A percentile compares a stretch with the other conserved stretches of the same genome.
phyloP scores from a whole-genome alignment of 2,888 invertebrate species.

The Mongoloraphidia duomilia region DNA sequence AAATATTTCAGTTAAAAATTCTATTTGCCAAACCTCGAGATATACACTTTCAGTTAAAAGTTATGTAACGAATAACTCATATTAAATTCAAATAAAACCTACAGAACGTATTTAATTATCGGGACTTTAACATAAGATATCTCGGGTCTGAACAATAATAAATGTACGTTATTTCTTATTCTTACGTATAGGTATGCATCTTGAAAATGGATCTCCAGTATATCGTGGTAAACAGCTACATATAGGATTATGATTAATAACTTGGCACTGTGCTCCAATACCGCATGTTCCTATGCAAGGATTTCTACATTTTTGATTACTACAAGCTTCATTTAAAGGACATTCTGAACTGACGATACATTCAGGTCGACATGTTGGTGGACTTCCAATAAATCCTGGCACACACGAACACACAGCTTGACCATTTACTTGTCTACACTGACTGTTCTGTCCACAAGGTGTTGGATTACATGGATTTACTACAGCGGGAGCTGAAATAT shows the following conservation, averaged over 20 bases:
- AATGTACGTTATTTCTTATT: conserved; percentile 12
- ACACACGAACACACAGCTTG: conserved; percentile 50
- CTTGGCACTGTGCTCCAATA: conserved; percentile 47
- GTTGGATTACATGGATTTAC: conserved; percentile 43
- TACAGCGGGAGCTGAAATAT: conserved; percentile 24
- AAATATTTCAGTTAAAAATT: too few relatives aligned
- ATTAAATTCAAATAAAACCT: too few relatives aligned
- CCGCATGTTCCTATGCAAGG: conserved; percentile 59
- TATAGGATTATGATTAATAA: conserved; percentile 54
- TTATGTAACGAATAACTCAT: too few relatives aligned
- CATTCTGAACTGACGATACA: conserved; percentile 58
- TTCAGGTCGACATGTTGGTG: conserved; percentile 50
- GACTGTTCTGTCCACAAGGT: conserved; percentile 48
- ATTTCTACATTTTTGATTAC: conserved; percentile 51
- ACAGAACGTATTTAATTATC: too few relatives aligned
- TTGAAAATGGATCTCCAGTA: conserved; percentile 58
- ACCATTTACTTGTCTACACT: conserved; percentile 33
- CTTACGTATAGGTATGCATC: conserved; percentile 42
- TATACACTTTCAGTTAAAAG: too few relatives aligned
- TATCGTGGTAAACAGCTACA: conserved; percentile 51
- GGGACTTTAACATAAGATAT: conserved; percentile 14
- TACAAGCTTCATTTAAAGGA: conserved; percentile 45
- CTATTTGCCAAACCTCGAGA: too few relatives aligned
- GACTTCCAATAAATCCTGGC: conserved; percentile 53
- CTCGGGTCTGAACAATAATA: conserved; percentile 22